phyloP scores from a whole-genome alignment of 2,113 vertebrate genomes.

The human (Homo sapiens) region GRCh38 chr13:108336501-108337000 shows the following conservation, averaged over 20 bases:
- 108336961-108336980: background rate
- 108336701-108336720: background rate
- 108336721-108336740: background rate
- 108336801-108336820: background rate
- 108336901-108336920: background rate
- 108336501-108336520: background rate
- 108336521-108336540: background rate
- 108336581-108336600: accelerated
- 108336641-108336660: accelerated
- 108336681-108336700: accelerated
- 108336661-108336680: accelerated
- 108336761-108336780: background rate
- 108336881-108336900: background rate
- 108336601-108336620: background rate
- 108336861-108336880: background rate
- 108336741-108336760: background rate
- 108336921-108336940: conserved; percentile 41
- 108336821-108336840: background rate
- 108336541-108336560: accelerated
- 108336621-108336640: background rate
- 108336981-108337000: background rate
- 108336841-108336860: background rate
- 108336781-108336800: background rate
- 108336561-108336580: background rate
- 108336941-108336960: conserved; percentile 40